Conservation (phyloP, 2,888 invertebrate genomes). For the Trimorus sp. region DNA sequence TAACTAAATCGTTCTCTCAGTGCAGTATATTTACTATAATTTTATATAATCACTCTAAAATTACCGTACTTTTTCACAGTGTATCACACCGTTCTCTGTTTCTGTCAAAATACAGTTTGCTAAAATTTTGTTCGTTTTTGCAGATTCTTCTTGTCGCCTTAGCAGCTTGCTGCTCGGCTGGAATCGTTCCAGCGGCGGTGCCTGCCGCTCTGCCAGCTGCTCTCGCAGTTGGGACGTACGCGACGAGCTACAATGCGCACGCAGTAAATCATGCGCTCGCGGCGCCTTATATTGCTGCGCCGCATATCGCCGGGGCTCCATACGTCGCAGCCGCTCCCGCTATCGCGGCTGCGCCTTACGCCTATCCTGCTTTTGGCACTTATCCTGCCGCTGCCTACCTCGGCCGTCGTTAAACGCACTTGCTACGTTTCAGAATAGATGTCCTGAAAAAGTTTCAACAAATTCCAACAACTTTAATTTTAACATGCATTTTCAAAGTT, state of each 20-base stretch:
- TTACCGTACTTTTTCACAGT: too few relatives aligned
- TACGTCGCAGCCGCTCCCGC: conserved; percentile 81
- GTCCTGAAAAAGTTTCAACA: conserved; percentile 66
- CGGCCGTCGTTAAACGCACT: conserved; percentile 68
- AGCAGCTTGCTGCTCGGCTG: conserved; percentile 74
- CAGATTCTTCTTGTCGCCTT: conserved; percentile 76
- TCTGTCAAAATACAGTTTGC: too few relatives aligned
- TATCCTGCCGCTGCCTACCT: conserved; percentile 70
- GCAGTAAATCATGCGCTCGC: conserved; percentile 89
- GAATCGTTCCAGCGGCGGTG: conserved; percentile 70
- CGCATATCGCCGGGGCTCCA: conserved; percentile 83
- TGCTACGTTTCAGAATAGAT: background rate
- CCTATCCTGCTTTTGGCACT: conserved; percentile 68
- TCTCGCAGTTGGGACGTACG: conserved; percentile 87
- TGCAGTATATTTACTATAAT: too few relatives aligned
- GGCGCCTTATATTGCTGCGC: conserved; percentile 83
- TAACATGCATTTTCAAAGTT: too few relatives aligned
- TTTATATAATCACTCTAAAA: too few relatives aligned
- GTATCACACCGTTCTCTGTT: too few relatives aligned
- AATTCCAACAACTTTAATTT: too few relatives aligned
- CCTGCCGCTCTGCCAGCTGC: conserved; percentile 79
- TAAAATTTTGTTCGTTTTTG: conserved; percentile 8
- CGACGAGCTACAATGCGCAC: conserved; percentile 89
- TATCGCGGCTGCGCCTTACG: conserved; percentile 70
- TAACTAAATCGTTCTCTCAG: too few relatives aligned